phyloP scores from a whole-genome alignment of 2,113 vertebrate genomes.

The Turdus rufiventris region DNA sequence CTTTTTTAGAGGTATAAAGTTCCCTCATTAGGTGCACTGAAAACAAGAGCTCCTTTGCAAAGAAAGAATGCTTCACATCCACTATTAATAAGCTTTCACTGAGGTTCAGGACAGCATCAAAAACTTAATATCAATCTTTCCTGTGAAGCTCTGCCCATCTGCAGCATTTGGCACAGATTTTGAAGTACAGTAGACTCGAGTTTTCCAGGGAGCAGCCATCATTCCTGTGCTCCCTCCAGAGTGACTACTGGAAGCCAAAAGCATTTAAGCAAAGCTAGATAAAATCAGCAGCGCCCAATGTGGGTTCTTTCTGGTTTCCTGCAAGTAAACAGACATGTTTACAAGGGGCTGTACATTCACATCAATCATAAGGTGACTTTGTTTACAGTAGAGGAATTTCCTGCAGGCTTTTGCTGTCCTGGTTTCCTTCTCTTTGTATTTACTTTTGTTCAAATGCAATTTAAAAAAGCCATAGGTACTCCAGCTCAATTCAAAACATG shows the following conservation, averaged over 20 bases:
- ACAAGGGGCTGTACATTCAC: slow-evolving; percentile 68
- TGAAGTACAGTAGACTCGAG: neutral
- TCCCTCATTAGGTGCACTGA: neutral
- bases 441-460: slow-evolving; percentile 60
- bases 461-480: slow-evolving; percentile 55
- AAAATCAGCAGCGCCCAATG: slow-evolving; percentile 60
- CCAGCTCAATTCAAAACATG: slow-evolving; percentile 38
- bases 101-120: neutral
- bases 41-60: neutral
- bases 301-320: slow-evolving; percentile 64
- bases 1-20: neutral
- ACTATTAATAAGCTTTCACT: neutral
- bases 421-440: slow-evolving; percentile 68
- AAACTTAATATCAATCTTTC: neutral
- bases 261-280: slow-evolving; percentile 63
- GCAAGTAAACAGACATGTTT: slow-evolving; percentile 70
- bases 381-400: slow-evolving; percentile 66
- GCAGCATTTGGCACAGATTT: slow-evolving; percentile 9
- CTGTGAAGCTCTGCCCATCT: neutral
- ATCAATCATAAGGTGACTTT: slow-evolving; percentile 70
- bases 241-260: slow-evolving; percentile 67
- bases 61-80: neutral
- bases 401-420: slow-evolving; percentile 65
- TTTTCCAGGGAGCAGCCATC: slow-evolving; percentile 24
- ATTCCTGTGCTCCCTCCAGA: slow-evolving; percentile 29